phyloP scores from a whole-genome alignment of 2,797 vertebrate species.

The Miichthys miiuy region DNA sequence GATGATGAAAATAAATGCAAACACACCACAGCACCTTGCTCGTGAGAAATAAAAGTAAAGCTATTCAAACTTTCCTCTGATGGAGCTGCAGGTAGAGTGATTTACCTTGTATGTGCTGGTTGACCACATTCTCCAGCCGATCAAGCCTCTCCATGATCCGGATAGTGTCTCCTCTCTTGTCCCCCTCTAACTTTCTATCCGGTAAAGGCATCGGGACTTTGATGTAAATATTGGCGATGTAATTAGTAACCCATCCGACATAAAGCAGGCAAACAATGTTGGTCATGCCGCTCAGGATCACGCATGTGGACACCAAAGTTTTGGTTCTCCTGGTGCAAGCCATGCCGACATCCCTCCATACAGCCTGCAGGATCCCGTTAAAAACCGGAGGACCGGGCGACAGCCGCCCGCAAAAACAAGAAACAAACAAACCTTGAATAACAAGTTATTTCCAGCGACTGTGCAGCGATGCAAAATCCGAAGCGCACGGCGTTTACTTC shows the following conservation, averaged over 20 bases:
- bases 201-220: constrained; percentile 93
- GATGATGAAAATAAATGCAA: not conserved
- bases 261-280: constrained; percentile 98
- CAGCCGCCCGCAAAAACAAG: constrained; percentile 50
- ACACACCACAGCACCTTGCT: not conserved
- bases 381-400: constrained; percentile 78
- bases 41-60: not conserved
- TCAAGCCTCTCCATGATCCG: constrained; percentile 97
- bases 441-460: constrained; percentile 70
- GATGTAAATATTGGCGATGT: constrained; percentile 95
- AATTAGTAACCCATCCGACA: constrained; percentile 99
- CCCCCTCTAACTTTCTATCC: constrained; percentile 93
- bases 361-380: constrained; percentile 78
- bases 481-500: constrained; percentile 33
- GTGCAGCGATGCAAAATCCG: constrained; percentile 32
- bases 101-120: constrained; percentile 98
- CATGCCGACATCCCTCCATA: constrained; percentile 96
- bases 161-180: constrained; percentile 94
- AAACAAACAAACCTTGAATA: constrained; percentile 21
- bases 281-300: constrained; percentile 98
- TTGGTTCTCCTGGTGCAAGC: constrained; percentile 99
- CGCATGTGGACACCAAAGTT: constrained; percentile 99
- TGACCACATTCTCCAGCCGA: constrained; percentile 97
- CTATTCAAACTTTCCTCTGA: constrained; percentile 44
- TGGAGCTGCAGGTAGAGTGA: not conserved